phyloP scores from a whole-genome alignment of 2,797 vertebrate species.

The Austrolebias charrua region DNA sequence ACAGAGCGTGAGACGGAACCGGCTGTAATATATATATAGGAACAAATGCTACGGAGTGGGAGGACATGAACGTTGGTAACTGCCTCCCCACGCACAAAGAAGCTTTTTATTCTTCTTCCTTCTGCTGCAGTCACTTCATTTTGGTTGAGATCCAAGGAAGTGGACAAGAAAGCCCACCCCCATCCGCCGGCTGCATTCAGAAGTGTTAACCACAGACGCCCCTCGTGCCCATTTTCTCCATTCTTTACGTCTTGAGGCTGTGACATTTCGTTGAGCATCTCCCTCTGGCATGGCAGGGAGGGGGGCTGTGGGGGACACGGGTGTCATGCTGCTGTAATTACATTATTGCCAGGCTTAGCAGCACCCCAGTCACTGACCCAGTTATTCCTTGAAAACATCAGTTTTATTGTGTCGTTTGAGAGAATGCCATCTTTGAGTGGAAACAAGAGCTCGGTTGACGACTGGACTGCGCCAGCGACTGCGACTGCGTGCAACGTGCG shows the following conservation, averaged over 20 bases:
- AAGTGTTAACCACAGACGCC: conserved; percentile 64
- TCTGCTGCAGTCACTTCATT: conserved; percentile 43
- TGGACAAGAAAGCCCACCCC: conserved; percentile 48
- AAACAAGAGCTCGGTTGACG: conserved; percentile 51
- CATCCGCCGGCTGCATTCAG: conserved; percentile 56
- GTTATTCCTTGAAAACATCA: conserved; percentile 60
- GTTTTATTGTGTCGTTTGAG: conserved; percentile 57
- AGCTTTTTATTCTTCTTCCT: conserved; percentile 71
- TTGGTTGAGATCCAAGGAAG: conserved; percentile 52
- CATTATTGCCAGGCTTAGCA: conserved; percentile 60
- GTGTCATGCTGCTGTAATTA: conserved; percentile 63
- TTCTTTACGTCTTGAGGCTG: conserved; percentile 61
- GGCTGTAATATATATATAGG: conserved; percentile 54
- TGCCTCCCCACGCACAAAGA: conserved; percentile 63
- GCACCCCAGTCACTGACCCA: conserved; percentile 53
- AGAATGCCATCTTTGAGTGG: conserved; percentile 66
- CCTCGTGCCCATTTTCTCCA: conserved; percentile 59
- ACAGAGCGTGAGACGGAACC: conserved; percentile 35
- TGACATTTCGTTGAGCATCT: conserved; percentile 49
- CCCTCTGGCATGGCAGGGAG: conserved; percentile 44
- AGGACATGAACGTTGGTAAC: conserved; percentile 60
- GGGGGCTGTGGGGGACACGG: conserved; percentile 7
- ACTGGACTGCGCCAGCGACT: conserved; percentile 4
- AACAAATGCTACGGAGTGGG: conserved; percentile 30
- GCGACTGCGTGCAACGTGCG: conserved; percentile 2